A percentile compares a stretch with the other conserved stretches of the same genome.
Conservation (phyloP, 2,888 invertebrate species). For the Criorhina ranunculi region DNA sequence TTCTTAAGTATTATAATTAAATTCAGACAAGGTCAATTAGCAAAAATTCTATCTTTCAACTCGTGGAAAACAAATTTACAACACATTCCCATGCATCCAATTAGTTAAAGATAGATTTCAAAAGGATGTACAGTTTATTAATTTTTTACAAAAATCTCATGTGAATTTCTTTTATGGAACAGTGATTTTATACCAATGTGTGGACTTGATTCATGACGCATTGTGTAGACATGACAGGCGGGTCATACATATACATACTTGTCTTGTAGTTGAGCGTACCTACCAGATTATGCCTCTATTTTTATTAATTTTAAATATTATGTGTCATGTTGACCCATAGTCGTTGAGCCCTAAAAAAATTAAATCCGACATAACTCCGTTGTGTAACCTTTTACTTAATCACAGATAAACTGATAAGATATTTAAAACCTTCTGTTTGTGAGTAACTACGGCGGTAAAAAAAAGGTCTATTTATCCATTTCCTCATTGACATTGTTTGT, state of each 20-base stretch:
- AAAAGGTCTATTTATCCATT: not conserved
- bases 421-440: not conserved
- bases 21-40: constrained; percentile 50
- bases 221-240: too few relatives aligned
- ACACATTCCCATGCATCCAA: constrained; percentile 40
- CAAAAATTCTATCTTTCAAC: constrained; percentile 18
- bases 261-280: too few relatives aligned
- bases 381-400: constrained; percentile 11
- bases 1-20: constrained; percentile 43
- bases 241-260: too few relatives aligned
- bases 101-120: constrained; percentile 3
- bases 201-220: not conserved
- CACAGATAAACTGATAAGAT: constrained; percentile 42
- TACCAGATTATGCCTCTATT: not conserved
- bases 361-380: not conserved
- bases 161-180: constrained; percentile 31
- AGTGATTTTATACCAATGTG: not conserved
- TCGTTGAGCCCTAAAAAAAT: not conserved
- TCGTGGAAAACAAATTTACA: constrained; percentile 34
- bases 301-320: constrained; percentile 20
- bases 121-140: constrained; percentile 14
- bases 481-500: not conserved
- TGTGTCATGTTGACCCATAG: not conserved
- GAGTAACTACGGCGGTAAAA: too few relatives aligned
- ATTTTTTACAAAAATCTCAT: constrained; percentile 12